Base-by-base conservation (phyloP, 1,140 invertebrate species). In the Hyposmocoma kahamanoa region DNA sequence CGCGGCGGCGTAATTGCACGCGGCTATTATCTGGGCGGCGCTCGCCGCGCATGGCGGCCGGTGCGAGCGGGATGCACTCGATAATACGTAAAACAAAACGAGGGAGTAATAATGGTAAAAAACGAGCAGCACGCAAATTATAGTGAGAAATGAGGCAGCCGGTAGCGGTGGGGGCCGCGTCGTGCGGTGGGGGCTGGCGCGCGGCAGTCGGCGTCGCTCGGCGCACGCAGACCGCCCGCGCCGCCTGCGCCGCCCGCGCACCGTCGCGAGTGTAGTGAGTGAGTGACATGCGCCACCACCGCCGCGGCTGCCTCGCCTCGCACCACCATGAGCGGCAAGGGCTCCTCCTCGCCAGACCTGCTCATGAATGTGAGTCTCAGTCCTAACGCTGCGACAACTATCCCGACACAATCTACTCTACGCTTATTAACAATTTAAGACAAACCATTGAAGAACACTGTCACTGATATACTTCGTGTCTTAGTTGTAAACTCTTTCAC, bases 331-430 rank as follows among this genome's bases (percentile, higher is more conserved):
- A 87, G 86, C 74, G 84, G 83, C 68, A 86, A 86, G 67, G 70
- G 68, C 64, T 82, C 83, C 58, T 75, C 73, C 67, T 85, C 84
- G 48, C 86, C 86, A 69, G 86, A 87, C 75, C 82, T 84, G 67
- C 83, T 87, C 76, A 87, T 87, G 83, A 87, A 87, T 82, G 86
- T 87, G 74, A 87, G 86, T 87, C 67, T 15, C 64, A 53, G 60
- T 24, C 56, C 56, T 42, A 30, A 36, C 13, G 20, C 46, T 10
- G n/a, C 19, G n/a, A 30, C 50, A 48, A 22, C 26, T 42, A 36
- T 22, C 30, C 28, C 53, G 15, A 57, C 42, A n/a, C n/a, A n/a
- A n/a, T n/a, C n/a, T n/a, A n/a, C n/a, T n/a, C n/a, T n/a, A n/a
- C n/a, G n/a, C n/a, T n/a, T n/a, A n/a, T n/a, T n/a, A n/a, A n/a